phyloP scores from a whole-genome alignment of 2,113 vertebrate genomes.

The Fregata magnificens region DNA sequence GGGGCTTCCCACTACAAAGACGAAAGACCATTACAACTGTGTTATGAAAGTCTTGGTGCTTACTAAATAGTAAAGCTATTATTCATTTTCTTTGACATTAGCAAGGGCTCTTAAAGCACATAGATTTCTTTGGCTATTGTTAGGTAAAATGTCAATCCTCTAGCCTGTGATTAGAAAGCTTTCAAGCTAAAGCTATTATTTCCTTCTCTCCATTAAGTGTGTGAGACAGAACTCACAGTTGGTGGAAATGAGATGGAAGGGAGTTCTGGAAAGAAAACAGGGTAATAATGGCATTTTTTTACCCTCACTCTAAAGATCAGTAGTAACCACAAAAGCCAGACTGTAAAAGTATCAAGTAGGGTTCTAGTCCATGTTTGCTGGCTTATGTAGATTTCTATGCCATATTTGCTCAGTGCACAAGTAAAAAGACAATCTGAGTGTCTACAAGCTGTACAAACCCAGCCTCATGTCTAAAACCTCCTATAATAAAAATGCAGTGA shows the following conservation, averaged over 20 bases:
- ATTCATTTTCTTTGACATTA: background rate
- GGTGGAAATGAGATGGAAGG: background rate
- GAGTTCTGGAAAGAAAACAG: background rate
- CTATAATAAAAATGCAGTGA: background rate
- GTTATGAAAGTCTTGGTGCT: background rate
- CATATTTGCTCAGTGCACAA: background rate
- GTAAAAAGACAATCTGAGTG: background rate
- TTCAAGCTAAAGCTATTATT: conserved; percentile 9
- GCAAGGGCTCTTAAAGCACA: background rate
- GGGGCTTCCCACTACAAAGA: background rate
- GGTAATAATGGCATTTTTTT: background rate
- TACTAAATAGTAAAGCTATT: background rate
- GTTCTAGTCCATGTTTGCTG: background rate
- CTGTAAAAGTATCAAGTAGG: background rate
- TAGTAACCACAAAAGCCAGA: background rate
- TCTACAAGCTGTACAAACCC: background rate
- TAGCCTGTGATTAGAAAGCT: background rate
- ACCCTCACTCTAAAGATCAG: background rate
- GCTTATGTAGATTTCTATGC: background rate
- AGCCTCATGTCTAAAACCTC: background rate
- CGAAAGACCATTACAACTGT: background rate
- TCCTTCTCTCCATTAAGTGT: background rate
- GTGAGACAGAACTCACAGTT: background rate
- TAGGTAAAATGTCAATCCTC: background rate
- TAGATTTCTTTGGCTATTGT: background rate